A percentile compares a stretch with the other conserved stretches of the same genome.
phyloP scores from a whole-genome alignment of 2,888 invertebrate species.

The Sarcophaga carnaria region DNA sequence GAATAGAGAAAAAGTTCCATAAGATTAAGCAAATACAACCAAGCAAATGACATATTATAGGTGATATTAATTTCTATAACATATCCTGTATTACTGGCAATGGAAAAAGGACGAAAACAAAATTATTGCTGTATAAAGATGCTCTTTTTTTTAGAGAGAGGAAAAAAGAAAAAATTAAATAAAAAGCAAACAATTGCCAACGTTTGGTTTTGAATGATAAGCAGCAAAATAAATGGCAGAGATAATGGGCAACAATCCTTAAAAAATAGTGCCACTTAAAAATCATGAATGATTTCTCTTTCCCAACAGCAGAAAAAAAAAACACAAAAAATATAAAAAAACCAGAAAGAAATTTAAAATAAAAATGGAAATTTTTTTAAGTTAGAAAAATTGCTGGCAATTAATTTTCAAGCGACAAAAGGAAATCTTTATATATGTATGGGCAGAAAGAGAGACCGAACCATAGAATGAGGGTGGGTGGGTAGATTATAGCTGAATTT shows the following conservation, averaged over 20 bases:
- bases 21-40: constrained; percentile 66
- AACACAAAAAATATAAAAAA: constrained; percentile 1
- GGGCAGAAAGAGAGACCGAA: not conserved
- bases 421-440: constrained; percentile 69
- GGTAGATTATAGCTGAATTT: constrained; percentile 70
- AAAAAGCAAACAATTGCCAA: constrained; percentile 70
- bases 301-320: constrained; percentile 32
- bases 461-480: constrained; percentile 34
- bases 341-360: constrained; percentile 48
- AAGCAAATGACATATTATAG: constrained; percentile 67
- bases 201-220: constrained; percentile 79
- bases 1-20: constrained; percentile 30
- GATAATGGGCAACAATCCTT: constrained; percentile 64
- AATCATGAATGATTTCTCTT: constrained; percentile 64
- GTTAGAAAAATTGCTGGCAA: constrained; percentile 80
- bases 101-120: constrained; percentile 18
- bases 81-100: constrained; percentile 39
- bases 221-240: constrained; percentile 75
- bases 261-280: constrained; percentile 72
- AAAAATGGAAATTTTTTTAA: constrained; percentile 71
- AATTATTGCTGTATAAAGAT: constrained; percentile 52
- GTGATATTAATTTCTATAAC: constrained; percentile 59
- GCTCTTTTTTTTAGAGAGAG: constrained; percentile 19
- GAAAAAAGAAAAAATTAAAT: not conserved
- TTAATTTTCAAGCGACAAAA: constrained; percentile 81